Base-by-base conservation (phyloP, 2,113 vertebrate genomes). In the Perognathus longimembris region DNA sequence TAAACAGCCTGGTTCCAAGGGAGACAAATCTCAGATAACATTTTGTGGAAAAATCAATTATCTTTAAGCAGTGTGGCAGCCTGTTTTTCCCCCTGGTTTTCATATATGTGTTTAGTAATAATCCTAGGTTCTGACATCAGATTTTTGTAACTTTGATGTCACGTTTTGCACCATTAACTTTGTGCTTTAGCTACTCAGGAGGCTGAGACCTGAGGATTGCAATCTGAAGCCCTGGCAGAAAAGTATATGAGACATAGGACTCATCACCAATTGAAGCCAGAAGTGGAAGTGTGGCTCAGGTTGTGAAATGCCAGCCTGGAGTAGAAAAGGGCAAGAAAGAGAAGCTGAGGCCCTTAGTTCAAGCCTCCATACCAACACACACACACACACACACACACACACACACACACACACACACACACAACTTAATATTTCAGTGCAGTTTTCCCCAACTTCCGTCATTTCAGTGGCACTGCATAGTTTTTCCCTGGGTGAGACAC, bases 51-150 rank as follows among this genome's bases (percentile, higher is more conserved):
- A n/a, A 79, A n/a, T 36, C 15, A n/a, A 61, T 24, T 61, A 21
- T 32, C 15, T 92, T 78, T 81, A 85, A 78, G 79, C 34, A 73
- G 2, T 63, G 8, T 70, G 36, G 7, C 73, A 77, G 2, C 91
- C 76, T 77, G 34, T 54, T 50, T 66, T 88, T 22, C 17, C 69
- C 26, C 21, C 28, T 77, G 2, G 10, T 38, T 89, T 83, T 89
- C 63, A 40, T 63, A 59, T 81, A 22, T 54, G 10, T 71, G 67
- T 94, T 87, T 75, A 85, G n/a, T 89, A 85, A 73, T 79, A 86
- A 22, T 38, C 22, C 24, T 71, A 45, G 40, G 36, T 94, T 86
- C 80, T 80, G 38, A 71, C 7, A 17, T 84, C 15, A 83, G n/a
- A 74, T 79, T 76, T 88, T 83, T 89, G 6, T 63, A 42, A 21